Evolutionary conservation across 2,888 invertebrate species (phyloP), one percentile per base, ranked within the genome.

Genomic region (Drosophila robusta): DNA sequence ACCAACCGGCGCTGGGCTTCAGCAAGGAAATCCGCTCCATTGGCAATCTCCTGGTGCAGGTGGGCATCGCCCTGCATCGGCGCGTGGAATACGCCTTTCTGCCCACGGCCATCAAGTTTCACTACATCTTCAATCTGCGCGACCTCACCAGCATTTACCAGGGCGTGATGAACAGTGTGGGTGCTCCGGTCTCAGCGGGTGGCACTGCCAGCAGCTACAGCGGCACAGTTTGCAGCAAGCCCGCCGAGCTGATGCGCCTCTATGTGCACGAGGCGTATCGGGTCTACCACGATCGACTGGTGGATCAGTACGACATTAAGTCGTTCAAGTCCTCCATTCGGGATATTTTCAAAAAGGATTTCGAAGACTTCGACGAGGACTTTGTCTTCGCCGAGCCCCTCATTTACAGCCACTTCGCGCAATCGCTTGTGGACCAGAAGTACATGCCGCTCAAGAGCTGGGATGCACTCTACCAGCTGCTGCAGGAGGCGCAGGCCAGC

Each of bases 111-210:
- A 94, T 97, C 78, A 98, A 98, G 93, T 99, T 98, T 90, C 98
- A 99, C 91, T 99, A 99, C 90, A 94, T 96, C 50, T 99, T 98
- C 92, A 99, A 98, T 91, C 93, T 99, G 61, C 93, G 98, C 63
- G 98, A 99, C 92, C 93, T 98, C 67, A 97, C 98, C 2, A 98
- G 98, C 90, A 96, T 99, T 75, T 98, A 98, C 92, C 98, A 97
- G 95, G 98, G 98, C 3, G 94, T 98, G 50, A 93, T 98, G 70
- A 98, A 97, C 90, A 95, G 97, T 44, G 95, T 94, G 36, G 95
- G 96, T 2, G 96, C 96, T 56, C 80, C 83, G 0, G 71, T 65
- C 0, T 49, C 57, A 0, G 74, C 74, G 1, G 71, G 69, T 0
- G 81, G 70, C 0, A 69, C 76, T 1, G 73, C 69, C 0, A 63